Conservation (phyloP, 2,113 vertebrate genomes). For the Pteropus alecto region DNA sequence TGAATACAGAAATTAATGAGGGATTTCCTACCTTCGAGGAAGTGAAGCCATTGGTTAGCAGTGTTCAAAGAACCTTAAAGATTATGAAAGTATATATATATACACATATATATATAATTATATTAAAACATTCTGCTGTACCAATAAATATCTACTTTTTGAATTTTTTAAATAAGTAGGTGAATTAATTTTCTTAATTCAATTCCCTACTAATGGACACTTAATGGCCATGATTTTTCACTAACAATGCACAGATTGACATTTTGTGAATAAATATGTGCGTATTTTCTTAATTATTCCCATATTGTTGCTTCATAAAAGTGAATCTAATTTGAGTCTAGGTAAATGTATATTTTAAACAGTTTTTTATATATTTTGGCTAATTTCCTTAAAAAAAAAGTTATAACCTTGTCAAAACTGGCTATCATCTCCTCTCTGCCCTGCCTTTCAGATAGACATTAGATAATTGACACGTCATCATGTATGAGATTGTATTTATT, state of each 20-base stretch:
- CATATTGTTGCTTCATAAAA: background rate
- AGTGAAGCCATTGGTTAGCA: background rate
- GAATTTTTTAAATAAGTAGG: background rate
- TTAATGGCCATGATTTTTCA: background rate
- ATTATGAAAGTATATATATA: background rate
- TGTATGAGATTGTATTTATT: background rate
- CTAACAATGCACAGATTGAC: background rate
- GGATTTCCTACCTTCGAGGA: background rate
- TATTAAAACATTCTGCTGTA: background rate
- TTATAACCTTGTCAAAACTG: background rate
- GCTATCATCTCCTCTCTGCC: background rate
- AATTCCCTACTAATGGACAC: background rate
- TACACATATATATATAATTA: background rate
- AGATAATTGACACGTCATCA: background rate
- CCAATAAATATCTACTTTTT: background rate
- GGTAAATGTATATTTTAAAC: background rate
- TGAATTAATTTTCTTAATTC: background rate
- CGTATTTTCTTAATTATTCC: background rate
- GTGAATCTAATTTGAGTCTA: background rate
- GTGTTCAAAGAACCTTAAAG: background rate
- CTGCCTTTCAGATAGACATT: background rate
- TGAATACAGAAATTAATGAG: background rate
- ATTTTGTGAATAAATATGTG: background rate
- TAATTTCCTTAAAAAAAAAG: background rate
- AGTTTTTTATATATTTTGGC: background rate